A percentile compares a stretch with the other conserved stretches of the same genome.
Evolutionary conservation across 2,113 vertebrate species (phyloP).

Genomic region (Lophochroa leadbeateri): DNA sequence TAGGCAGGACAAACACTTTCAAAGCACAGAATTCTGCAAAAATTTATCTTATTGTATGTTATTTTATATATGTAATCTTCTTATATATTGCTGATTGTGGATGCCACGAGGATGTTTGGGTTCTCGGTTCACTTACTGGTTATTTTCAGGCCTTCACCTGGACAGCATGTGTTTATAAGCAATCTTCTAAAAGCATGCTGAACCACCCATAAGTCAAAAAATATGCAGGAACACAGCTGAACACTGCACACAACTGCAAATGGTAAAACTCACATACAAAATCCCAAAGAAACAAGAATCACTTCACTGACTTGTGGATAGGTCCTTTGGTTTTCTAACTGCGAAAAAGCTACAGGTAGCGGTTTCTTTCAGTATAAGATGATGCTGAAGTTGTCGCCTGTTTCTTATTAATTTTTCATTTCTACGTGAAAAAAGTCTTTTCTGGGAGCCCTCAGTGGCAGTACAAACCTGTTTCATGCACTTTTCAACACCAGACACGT

Average conservation of each 20-base stretch:
- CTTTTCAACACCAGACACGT: conserved; percentile 29
- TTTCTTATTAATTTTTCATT: conserved; percentile 61
- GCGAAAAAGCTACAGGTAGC: conserved; percentile 31
- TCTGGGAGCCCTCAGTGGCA: conserved; percentile 8
- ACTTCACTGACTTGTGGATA: conserved; percentile 4
- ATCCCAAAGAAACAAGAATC: background rate
- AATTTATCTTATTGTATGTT: background rate
- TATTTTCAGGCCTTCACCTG: background rate
- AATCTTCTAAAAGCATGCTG: background rate
- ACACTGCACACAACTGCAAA: background rate
- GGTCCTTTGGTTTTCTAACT: conserved; percentile 20
- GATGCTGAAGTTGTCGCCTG: conserved; percentile 4
- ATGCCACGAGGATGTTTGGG: background rate
- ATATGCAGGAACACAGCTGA: background rate
- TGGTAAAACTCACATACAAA: background rate
- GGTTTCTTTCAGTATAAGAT: background rate
- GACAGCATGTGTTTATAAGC: background rate
- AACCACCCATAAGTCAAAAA: background rate
- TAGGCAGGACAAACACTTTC: background rate
- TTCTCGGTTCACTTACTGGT: background rate
- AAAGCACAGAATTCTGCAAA: background rate
- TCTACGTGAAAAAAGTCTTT: conserved; percentile 31
- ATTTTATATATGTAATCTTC: background rate
- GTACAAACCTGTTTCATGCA: background rate
- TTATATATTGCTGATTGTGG: background rate